Evolutionary conservation across 2,888 invertebrate species (phyloP), one percentile per base, ranked within the genome.

Genomic region (Brachypterus glaber): DNA sequence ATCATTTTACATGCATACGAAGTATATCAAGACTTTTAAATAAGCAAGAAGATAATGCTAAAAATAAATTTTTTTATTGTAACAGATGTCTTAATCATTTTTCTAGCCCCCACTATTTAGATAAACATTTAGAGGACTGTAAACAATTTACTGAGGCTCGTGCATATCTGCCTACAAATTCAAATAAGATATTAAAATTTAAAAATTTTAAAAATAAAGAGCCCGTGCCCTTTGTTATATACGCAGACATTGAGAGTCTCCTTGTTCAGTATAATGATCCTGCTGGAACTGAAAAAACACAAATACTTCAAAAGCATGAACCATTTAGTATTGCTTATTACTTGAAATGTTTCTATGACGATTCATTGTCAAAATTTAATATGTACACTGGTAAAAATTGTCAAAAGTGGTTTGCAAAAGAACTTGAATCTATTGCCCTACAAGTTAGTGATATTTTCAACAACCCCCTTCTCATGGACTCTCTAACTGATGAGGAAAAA

Each of bases 311-410:
- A 16, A 14, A 40, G 13, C 52, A 52, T 41, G 29, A 43, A 17
- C 44, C 49, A 1, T 47, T 33, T 26, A 46, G 46, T 33, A 33
- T 49, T 13, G 49, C 42, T 2, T 50, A 49, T 37, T 52, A 49
- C 34, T 25, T 50, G 2, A 45, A 52, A 29, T 53, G 51, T 38
- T 37, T 34, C 3, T 48, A 44, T 35, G 49, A 52, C 39, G 39
- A 44, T 7, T 18, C 27, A 0, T 24, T 44, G 11, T 51, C 45
- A 7, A 30, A 37, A 17, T 47, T 39, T 27, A 9, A 36, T 8
- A 31, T 38, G 8, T 40, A 45, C 38, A 31, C 42, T 25, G 43
- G 47, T 31, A 3, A 17, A 25, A 33, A 48, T 32, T 42, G 43
- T 25, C 11, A 26, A 8, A 29, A 44, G 26, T 40, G 39, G 47